phyloP scores from a whole-genome alignment of 2,888 invertebrate genomes.

The Ceriagrion tenellum region DNA sequence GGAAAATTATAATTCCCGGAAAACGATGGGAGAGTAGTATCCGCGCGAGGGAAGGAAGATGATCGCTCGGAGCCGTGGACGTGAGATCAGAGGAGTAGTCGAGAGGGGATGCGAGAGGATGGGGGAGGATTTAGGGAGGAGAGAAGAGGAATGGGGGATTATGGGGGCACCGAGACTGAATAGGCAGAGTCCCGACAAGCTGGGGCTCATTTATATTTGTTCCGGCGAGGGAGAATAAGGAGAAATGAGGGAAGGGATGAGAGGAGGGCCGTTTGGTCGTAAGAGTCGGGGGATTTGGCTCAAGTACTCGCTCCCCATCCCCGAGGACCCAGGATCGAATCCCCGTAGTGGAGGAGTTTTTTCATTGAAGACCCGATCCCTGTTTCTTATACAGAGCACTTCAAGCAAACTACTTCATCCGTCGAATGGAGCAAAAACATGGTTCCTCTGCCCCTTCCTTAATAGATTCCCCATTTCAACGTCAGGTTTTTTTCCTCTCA shows the following conservation, averaged over 20 bases:
- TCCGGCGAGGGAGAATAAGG: not conserved
- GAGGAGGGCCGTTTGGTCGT: not conserved
- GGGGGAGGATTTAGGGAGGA: not conserved
- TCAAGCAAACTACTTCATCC: too few species aligned
- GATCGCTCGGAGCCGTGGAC: not conserved
- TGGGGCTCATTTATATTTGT: not conserved
- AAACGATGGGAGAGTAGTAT: conserved; percentile 11
- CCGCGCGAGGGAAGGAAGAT: not conserved
- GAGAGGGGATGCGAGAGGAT: not conserved
- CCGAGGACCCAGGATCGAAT: too few species aligned
- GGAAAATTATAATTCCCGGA: conserved; percentile 31
- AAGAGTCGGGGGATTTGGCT: not conserved
- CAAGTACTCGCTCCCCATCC: too few species aligned
- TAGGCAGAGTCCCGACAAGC: not conserved
- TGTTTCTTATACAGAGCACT: too few species aligned
- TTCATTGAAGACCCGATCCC: too few species aligned
- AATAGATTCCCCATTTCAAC: too few species aligned
- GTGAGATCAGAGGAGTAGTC: not conserved
- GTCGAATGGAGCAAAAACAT: too few species aligned
- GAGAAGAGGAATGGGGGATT: not conserved
- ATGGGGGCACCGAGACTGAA: not conserved
- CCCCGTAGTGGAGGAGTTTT: too few species aligned
- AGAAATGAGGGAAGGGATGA: not conserved
- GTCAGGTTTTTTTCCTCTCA: too few species aligned
- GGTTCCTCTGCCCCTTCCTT: too few species aligned